These are phyloP conservation scores for Polydesmus complanatus DNA, from an alignment of 2,888 invertebrate species.

Conservation along the genomic window DNA sequence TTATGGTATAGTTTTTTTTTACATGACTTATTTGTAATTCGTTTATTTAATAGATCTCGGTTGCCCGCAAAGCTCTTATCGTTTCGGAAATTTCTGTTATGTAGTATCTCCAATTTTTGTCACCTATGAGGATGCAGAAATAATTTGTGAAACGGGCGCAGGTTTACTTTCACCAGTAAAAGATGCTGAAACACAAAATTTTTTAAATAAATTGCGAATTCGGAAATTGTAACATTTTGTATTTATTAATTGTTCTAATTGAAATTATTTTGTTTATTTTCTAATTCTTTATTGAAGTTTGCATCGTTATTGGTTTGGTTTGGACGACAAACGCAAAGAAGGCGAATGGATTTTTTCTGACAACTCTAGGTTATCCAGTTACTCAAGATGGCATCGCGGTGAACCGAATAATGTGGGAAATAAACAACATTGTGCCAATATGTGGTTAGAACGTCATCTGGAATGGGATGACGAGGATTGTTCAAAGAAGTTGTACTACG, in stretches of 20 bases:
- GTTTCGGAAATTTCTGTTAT: conserved; percentile 11
- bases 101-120: conserved; percentile 2
- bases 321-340: conserved; percentile 13
- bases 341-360: conserved; percentile 14
- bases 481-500: conserved; percentile 7
- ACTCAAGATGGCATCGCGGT: conserved; percentile 12
- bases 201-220: conserved; percentile 12
- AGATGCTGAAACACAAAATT: conserved; percentile 4
- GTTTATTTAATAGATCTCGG: conserved; percentile 10
- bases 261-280: not conserved
- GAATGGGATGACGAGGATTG: conserved; percentile 18
- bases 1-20: no score
- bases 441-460: conserved; percentile 10
- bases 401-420: conserved; percentile 16
- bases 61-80: conserved; percentile 14
- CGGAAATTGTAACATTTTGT: conserved; percentile 16
- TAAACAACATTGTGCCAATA: conserved; percentile 13
- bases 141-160: conserved; percentile 14
- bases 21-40: no score
- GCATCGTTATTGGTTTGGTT: conserved; percentile 16
- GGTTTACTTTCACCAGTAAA: conserved; percentile 11
- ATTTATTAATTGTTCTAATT: not conserved
- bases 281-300: conserved; percentile 11
- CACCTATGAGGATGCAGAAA: conserved; percentile 15
- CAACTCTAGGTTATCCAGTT: conserved; percentile 11